Evolutionary conservation across 2,113 vertebrate species (phyloP), one percentile per base, ranked within the genome.

Genomic region (Bos javanicus): DNA sequence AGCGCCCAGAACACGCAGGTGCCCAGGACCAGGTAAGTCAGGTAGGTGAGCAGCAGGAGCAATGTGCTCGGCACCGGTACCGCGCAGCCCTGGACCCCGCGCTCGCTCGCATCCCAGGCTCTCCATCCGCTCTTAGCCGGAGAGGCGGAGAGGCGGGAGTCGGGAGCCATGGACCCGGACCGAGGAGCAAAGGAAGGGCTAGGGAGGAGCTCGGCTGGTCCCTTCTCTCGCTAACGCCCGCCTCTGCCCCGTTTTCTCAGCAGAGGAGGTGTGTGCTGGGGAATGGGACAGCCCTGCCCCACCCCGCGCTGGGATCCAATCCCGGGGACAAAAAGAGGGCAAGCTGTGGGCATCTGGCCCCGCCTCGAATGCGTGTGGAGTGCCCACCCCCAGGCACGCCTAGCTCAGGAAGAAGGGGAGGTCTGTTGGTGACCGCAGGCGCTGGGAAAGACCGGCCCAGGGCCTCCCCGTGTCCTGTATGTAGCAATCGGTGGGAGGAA

Each of bases 1-100:
- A 99, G 97, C 54, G 98, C 98, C 99, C 99, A 99, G 96, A 99
- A 99, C 62, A 99, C 91, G 8, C 98, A 82, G 17, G 99, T 99
- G 4, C 99, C 99, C 71, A 99, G 98, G 50, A 99, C 98, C 97
- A 99, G 98, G 46, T 99, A 99, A 48, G 82, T 67, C 95, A 99
- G 3, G 82, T 99, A 99, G 12, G 97, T 14, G 4, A 97, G 0
- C 5, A 99, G 98, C 43, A 99, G 98, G 54, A 99, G 3, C n/a
- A 99, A 90, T 52, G 99, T 99, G 71, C 98, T 98, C 0, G 98
- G 98, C 28, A 99, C 57, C 0, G 98, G 98, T 25, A 99, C 48
- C 30, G 84, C 17, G 60, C 98, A 86, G 67, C 86, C 3, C 83
- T 25, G 3, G 7, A 50, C 62, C 33, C 28, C 4, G 43, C 54